Percentiles rank a stretch among this genome's conserved stretches.
These are phyloP conservation scores for Garra rufa DNA, from an alignment of 2,113 vertebrate species.

Conservation along the genomic window DNA sequence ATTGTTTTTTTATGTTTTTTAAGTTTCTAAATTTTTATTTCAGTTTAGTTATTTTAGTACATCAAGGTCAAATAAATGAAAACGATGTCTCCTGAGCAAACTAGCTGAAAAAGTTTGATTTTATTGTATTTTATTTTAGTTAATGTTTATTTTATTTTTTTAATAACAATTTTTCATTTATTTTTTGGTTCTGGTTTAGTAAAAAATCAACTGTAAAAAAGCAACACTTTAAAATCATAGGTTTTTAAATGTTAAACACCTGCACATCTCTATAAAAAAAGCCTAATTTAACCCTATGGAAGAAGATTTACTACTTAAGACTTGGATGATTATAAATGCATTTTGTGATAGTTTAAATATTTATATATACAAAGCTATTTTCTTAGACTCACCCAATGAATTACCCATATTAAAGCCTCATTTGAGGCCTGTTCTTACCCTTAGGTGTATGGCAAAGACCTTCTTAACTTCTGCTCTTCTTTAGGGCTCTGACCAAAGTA, in stretches of 20 bases:
- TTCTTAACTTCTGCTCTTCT: constrained; percentile 20
- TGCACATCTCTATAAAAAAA: neutral
- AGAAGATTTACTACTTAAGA: neutral
- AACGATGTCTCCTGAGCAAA: too few species aligned
- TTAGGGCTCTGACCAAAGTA: constrained; percentile 20
- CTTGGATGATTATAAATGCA: neutral
- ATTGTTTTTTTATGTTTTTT: too few species aligned
- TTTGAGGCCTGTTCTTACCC: constrained; percentile 42
- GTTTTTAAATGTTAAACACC: too few species aligned
- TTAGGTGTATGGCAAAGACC: neutral
- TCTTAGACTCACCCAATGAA: neutral
- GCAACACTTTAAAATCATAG: too few species aligned
- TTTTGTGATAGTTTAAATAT: neutral
- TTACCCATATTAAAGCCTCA: neutral
- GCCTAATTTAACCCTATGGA: neutral
- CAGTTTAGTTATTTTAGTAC: too few species aligned
- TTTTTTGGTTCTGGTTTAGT: neutral
- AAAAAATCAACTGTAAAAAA: too few species aligned
- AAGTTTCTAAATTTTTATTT: too few species aligned
- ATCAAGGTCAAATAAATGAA: neutral
- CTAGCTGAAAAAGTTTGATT: too few species aligned
- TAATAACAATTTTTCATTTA: neutral
- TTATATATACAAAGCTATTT: neutral
- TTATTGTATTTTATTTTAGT: neutral
- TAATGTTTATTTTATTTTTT: neutral